Evolutionary conservation across 1,140 invertebrate genomes (phyloP), one percentile per base, ranked within the genome.

Genomic region (Macrocentrus cingulum): DNA sequence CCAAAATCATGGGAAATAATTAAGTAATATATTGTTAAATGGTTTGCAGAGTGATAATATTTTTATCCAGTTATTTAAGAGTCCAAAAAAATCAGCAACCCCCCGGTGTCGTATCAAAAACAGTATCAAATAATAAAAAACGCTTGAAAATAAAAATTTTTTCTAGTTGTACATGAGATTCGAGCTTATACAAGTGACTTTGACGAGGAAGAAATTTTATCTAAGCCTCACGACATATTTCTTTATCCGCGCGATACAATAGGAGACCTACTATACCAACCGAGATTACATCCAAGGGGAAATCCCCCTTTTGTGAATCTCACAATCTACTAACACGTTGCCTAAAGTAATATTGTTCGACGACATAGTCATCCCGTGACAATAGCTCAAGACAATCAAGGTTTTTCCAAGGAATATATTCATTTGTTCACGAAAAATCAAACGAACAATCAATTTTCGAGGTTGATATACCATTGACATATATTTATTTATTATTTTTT

Each of bases 171-270:
- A n/a, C n/a, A n/a, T n/a, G n/a, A n/a, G n/a, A n/a, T n/a, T n/a
- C n/a, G n/a, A n/a, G n/a, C n/a, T n/a, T n/a, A n/a, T n/a, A n/a
- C n/a, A 11, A 9, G 19, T 20, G 7, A 22, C 9, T 18, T 20
- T 13, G 3, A 23, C 18, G 8, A 19, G 7, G 11, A 8, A 9
- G 5, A 11, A 20, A 13, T 48, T 25, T 23, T 48, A 25, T 48
- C 16, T 23, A n/a, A 48, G 11, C 7, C 23, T 34, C 64, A 64
- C 72, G 67, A 72, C 63, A 67, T 68, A 70, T 75, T 67, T 76
- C 68, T 76, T 79, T 76, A 77, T 79, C 71, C 71, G 57, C 8
- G 22, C 22, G 16, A 63, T 63, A 76, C 77, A 80, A 80, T 77
- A 68, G 68, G n/a, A n/a, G n/a, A n/a, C n/a, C n/a, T 72, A 69